These are phyloP conservation scores for Halocynthia roretzi DNA, from an alignment of 23 tunicate genomes.

Conservation along the genomic window DNA sequence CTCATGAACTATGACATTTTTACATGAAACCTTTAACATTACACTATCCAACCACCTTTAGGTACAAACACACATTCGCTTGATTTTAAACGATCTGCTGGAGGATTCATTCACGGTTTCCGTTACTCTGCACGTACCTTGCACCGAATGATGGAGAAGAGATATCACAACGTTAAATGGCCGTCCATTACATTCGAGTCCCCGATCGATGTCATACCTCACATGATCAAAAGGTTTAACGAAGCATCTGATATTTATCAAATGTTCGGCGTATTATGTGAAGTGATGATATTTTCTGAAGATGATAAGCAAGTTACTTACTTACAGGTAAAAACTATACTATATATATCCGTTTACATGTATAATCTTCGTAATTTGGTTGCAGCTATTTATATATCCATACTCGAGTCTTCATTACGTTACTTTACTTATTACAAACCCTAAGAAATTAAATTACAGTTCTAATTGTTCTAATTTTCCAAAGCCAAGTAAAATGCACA, in stretches of 20 bases:
- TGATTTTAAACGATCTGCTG: conserved; percentile 65
- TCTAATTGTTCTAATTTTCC: too few relatives aligned
- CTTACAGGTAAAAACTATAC: conserved; percentile 7
- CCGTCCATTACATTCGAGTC: conserved; percentile 45
- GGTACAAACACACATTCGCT: conserved; percentile 70
- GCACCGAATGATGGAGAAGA: conserved; percentile 61
- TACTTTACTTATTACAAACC: too few relatives aligned
- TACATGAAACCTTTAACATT: too few relatives aligned
- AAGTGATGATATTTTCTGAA: conserved; percentile 46
- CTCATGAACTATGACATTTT: too few relatives aligned
- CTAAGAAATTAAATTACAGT: too few relatives aligned
- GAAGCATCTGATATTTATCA: conserved; percentile 85
- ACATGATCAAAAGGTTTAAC: conserved; percentile 55
- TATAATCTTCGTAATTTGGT: background rate
- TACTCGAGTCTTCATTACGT: too few relatives aligned
- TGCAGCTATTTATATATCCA: background rate
- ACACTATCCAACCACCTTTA: background rate
- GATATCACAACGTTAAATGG: conserved; percentile 47
- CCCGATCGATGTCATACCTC: conserved; percentile 45
- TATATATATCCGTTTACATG: background rate
- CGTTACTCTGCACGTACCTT: conserved; percentile 55
- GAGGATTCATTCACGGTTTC: conserved; percentile 83
- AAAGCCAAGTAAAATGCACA: too few relatives aligned
- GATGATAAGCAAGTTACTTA: conserved; percentile 42
- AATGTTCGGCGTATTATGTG: conserved; percentile 76